Percentiles rank a stretch among this genome's conserved stretches.
These are phyloP conservation scores for Salvator merianae DNA, from an alignment of 2,113 vertebrate species.

Conservation along the genomic window DNA sequence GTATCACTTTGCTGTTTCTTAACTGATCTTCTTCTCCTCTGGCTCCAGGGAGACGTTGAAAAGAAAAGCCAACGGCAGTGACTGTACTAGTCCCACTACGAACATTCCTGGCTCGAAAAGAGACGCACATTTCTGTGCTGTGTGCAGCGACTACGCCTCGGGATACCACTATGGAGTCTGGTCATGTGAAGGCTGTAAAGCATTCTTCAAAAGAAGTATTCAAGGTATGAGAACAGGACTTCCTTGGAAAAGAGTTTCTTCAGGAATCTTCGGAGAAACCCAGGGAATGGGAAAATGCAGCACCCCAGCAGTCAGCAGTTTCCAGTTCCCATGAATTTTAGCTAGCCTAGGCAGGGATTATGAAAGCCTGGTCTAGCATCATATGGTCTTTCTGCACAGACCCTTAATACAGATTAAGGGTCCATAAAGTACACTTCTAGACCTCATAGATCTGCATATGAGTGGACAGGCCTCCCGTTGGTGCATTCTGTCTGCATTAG, in stretches of 20 bases:
- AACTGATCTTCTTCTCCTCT: slow-evolving; percentile 57
- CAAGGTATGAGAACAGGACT: slow-evolving; percentile 82
- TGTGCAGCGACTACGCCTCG: slow-evolving; percentile 97
- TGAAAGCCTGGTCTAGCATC: too few species aligned
- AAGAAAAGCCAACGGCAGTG: slow-evolving; percentile 68
- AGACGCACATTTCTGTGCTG: slow-evolving; percentile 92
- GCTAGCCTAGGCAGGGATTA: too few species aligned
- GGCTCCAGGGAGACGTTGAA: slow-evolving; percentile 79
- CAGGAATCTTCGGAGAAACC: neutral
- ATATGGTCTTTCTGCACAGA: too few species aligned
- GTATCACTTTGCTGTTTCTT: slow-evolving; percentile 22
- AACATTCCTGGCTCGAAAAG: slow-evolving; percentile 77
- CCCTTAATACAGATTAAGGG: too few species aligned
- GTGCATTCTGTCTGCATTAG: too few species aligned
- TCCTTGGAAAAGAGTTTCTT: neutral
- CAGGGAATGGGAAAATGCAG: too few species aligned
- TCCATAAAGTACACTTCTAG: too few species aligned
- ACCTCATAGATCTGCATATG: too few species aligned
- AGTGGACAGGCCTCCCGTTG: too few species aligned
- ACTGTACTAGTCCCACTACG: slow-evolving; percentile 72
- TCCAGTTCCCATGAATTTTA: too few species aligned
- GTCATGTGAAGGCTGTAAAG: slow-evolving; percentile 98
- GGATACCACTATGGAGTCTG: slow-evolving; percentile 99
- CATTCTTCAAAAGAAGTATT: slow-evolving; percentile 99
- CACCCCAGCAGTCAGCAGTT: too few species aligned